These are phyloP conservation scores for Pristis pectinata DNA, from an alignment of 2,797 vertebrate species.

Conservation along the genomic window DNA sequence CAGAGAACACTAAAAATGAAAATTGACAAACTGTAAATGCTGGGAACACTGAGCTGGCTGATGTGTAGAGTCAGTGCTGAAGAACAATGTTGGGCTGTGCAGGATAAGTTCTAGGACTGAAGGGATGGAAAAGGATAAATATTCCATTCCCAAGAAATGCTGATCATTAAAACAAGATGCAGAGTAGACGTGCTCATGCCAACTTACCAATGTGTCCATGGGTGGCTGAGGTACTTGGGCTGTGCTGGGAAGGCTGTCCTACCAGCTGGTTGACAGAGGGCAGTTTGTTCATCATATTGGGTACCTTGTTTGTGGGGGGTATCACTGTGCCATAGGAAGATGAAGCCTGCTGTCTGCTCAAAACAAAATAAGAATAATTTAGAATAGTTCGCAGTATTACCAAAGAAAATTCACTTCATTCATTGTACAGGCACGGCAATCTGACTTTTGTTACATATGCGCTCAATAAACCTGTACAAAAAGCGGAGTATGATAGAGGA, in stretches of 20 bases:
- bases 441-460: not conserved
- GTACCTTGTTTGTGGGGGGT: constrained; percentile 80
- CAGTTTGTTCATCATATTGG: constrained; percentile 69
- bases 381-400: not conserved
- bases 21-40: not conserved
- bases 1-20: not conserved
- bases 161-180: not conserved
- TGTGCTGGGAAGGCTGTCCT: constrained; percentile 77
- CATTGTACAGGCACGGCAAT: too few relatives aligned
- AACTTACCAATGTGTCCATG: constrained; percentile 80
- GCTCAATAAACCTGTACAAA: not conserved
- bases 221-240: constrained; percentile 54
- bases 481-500: not conserved
- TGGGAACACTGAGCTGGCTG: not conserved
- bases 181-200: not conserved
- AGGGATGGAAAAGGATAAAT: not conserved
- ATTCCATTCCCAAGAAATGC: not conserved
- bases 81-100: not conserved
- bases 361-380: not conserved
- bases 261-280: constrained; percentile 84
- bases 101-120: not conserved
- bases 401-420: not conserved
- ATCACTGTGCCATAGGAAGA: constrained; percentile 73
- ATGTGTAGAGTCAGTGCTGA: not conserved
- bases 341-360: constrained; percentile 64